Base-by-base conservation (phyloP, 2,888 invertebrate genomes). In the Pterostichus niger region DNA sequence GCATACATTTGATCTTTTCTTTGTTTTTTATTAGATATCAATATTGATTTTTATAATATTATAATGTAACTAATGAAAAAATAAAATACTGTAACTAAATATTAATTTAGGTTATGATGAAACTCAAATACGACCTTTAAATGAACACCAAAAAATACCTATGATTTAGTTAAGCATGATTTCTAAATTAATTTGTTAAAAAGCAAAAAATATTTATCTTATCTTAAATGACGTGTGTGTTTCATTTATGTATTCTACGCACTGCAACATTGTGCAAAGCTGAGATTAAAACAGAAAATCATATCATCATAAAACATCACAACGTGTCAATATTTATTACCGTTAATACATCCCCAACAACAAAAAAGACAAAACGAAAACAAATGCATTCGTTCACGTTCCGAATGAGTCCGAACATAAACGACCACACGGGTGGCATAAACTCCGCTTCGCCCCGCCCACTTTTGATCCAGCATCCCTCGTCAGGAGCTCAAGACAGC, bases 381-480 rank as follows among this genome's bases (percentile, higher is more conserved):
- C 13, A 52, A 52, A 52, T 52, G 52, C 52, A 40, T 6, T 49
- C 49, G 49, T 11, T 17, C 9, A 13, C 9, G 24, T n/a, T 13
- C 33, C 71, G 71, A 68, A 11, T 4, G n/a, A n/a, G 6, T 40
- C 49, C 75, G 76, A 76, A 11, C 54, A n/a, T 54, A 54, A 76
- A 11, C 76, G 76, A 76, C 73, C 44, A 15, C 68, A 68, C 44
- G 49, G 46, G 44, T 64, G 56, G 56, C 56, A 56, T 56, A 17
- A 56, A 13, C 31, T 31, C 11, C n/a, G 10, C 10, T 15, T 49
- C 7, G 80, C 80, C 54, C 68, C 80, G 80, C 80, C 80, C 80
- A 44, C 71, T 56, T 24, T 35, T 68, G 68, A 68, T 80, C 80
- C 80, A 80, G 80, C 80, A 80, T 68, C 80, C 80, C 80, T 52